Evolutionary conservation across 2,888 invertebrate species (phyloP).

Genomic region (Epistrophe eligans): DNA sequence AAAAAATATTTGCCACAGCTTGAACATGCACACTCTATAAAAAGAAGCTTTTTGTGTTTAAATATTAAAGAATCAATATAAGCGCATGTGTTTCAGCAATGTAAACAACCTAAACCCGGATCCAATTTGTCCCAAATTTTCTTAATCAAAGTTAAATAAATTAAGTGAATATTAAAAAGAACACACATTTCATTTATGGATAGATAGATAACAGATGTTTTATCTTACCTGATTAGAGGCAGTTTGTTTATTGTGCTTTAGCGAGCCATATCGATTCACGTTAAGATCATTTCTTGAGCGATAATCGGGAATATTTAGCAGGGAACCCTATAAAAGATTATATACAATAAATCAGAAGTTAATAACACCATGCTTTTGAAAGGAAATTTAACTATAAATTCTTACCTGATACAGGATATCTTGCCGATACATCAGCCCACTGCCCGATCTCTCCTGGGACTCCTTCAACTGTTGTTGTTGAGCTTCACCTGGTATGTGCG

Average conservation of each 20-base stretch:
- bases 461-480: constrained; percentile 76
- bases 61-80: too few species aligned
- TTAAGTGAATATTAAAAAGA: neutral
- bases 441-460: constrained; percentile 84
- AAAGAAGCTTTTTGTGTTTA: too few species aligned
- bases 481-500: constrained; percentile 82
- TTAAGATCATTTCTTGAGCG: constrained; percentile 85
- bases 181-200: too few species aligned
- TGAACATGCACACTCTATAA: too few species aligned
- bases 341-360: constrained; percentile 23
- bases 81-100: too few species aligned
- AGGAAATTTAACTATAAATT: neutral
- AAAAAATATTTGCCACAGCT: too few species aligned
- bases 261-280: constrained; percentile 83
- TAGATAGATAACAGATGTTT: neutral
- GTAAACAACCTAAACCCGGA: neutral
- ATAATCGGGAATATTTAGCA: constrained; percentile 85
- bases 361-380: constrained; percentile 74
- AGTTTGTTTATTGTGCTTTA: constrained; percentile 78
- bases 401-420: constrained; percentile 95
- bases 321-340: constrained; percentile 83
- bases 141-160: neutral
- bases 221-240: constrained; percentile 78
- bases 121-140: neutral
- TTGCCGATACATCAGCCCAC: constrained; percentile 92